Conservation (phyloP, 2,888 invertebrate genomes). For the Melitaea athalia region DNA sequence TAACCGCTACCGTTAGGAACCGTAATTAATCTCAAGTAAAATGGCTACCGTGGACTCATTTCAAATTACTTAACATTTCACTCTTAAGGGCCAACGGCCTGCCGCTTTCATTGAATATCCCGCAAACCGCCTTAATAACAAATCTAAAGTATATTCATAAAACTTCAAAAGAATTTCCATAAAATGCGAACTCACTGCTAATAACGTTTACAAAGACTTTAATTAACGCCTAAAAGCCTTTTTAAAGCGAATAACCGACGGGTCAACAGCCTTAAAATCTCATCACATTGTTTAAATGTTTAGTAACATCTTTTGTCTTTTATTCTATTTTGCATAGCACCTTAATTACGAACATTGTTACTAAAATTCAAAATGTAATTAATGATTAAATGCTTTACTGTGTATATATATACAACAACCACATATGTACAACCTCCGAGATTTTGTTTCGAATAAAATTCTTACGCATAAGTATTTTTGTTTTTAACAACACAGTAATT, state of each 20-base stretch:
- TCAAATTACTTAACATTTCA: constrained; percentile 20
- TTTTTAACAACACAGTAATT: background rate
- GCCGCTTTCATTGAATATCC: constrained; percentile 10
- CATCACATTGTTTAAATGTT: background rate
- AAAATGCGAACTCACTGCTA: constrained; percentile 25
- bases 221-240: constrained; percentile 17
- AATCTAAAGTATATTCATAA: constrained; percentile 24
- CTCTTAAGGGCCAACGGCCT: constrained; percentile 15
- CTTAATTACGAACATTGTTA: too few species aligned
- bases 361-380: too few species aligned
- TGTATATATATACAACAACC: too few species aligned
- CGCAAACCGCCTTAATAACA: constrained; percentile 16
- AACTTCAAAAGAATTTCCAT: constrained; percentile 20
- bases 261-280: constrained; percentile 13
- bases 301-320: background rate
- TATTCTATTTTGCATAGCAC: too few species aligned
- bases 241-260: constrained; percentile 8
- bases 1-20: constrained; percentile 11
- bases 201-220: constrained; percentile 24
- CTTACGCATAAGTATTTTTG: background rate
- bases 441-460: background rate
- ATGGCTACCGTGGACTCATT: constrained; percentile 10
- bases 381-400: too few species aligned
- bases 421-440: too few species aligned
- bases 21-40: constrained; percentile 20